Base-by-base conservation (phyloP, 92 coral and sea anemone genomes). In the Hydrozoanthus gracilis region DNA sequence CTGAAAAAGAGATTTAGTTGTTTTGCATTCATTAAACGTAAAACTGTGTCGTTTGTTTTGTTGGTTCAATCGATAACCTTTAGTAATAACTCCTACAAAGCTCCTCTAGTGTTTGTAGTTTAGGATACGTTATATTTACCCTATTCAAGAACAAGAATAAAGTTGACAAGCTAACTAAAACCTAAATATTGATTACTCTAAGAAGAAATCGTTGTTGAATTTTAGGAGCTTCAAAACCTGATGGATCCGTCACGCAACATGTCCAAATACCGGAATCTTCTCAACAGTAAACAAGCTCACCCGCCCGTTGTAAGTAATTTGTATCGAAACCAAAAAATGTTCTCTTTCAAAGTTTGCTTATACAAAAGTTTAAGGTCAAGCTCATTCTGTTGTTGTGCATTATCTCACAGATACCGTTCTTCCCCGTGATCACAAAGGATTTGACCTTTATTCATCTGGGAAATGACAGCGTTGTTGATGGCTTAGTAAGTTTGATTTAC, bases 221-320 rank as follows among this genome's bases (percentile, higher is more conserved):
- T 45, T 3, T 85, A 96, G 99, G 99, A 97, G 90, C 93, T 97
- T 20, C 95, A 97, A 80, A 90, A 92, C 78, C 92, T 97, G 15
- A 97, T 97, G 99, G 99, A 97, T 79, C 99, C 99, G 14, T 97
- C 99, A 14, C 92, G 99, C n/a, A 97, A 93, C 82, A 97, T 97
- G 99, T 97, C 98, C 62, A 95, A 97, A 65, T 97, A 95, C 87
- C 90, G 99, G 18, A 97, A 93, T 78, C 90, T 97, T 44, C 82
- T 97, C 70, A 95, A 90, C 88, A 92, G 92, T 48, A 96, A 92
- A 64, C 95, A 93, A 60, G 93, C 94, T 3, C 86, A 92, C 8
- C 99, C 99, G 0, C 99, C 99, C 3, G 88, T 97, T 86, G 99
- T 97, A 88, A 86, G 98, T 76, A 67, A 1, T 12, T 5, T 18